Percentiles rank a stretch among this genome's conserved stretches.
Evolutionary conservation across 2,888 invertebrate genomes (phyloP).

Genomic region (Leucoma salicis): DNA sequence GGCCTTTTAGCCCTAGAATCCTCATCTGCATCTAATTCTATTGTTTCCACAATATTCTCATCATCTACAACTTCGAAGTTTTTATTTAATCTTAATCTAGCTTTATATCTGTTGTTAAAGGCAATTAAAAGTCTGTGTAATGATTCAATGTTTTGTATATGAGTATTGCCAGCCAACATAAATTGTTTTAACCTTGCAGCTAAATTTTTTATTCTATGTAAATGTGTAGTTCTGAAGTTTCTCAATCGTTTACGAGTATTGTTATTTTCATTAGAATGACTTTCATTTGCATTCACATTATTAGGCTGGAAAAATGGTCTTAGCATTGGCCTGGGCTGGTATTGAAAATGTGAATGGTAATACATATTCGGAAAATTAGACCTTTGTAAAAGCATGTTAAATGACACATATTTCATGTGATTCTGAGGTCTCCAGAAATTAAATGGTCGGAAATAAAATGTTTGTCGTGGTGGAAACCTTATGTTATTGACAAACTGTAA

Average conservation of each 20-base stretch:
- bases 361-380: conserved; percentile 35
- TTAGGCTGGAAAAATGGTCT: conserved; percentile 15
- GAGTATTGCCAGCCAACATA: conserved; percentile 28
- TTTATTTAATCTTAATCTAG: conserved; percentile 45
- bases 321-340: conserved; percentile 28
- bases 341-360: conserved; percentile 41
- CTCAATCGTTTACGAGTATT: conserved; percentile 37
- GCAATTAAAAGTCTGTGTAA: conserved; percentile 50
- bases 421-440: conserved; percentile 43
- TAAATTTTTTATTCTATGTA: conserved; percentile 47
- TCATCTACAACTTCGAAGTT: conserved; percentile 47
- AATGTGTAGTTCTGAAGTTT: conserved; percentile 36
- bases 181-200: conserved; percentile 44
- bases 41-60: conserved; percentile 56
- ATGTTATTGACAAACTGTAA: conserved; percentile 14
- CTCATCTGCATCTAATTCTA: conserved; percentile 62
- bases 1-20: conserved; percentile 45
- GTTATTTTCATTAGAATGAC: conserved; percentile 11
- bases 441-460: conserved; percentile 34
- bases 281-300: conserved; percentile 12
- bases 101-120: conserved; percentile 56
- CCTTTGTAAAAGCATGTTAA: conserved; percentile 47
- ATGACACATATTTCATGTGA: conserved; percentile 42
- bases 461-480: conserved; percentile 24
- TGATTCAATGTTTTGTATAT: conserved; percentile 37